Evolutionary conservation across 2,113 vertebrate species (phyloP).

Genomic region (Corythornis madagascariensis): DNA sequence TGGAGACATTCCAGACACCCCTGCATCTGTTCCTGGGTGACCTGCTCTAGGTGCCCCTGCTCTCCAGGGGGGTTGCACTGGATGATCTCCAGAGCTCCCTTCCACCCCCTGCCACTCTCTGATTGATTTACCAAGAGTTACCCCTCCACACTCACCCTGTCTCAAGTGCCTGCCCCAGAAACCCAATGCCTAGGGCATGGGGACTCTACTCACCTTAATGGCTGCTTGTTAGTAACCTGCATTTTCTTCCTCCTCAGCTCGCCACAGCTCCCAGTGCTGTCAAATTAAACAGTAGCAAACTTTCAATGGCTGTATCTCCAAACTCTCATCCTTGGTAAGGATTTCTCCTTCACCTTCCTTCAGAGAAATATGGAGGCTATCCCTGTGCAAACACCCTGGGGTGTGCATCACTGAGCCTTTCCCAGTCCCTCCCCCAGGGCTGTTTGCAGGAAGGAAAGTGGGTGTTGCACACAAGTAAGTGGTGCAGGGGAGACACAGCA

Average conservation of each 20-base stretch:
- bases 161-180: background rate
- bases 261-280: background rate
- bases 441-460: background rate
- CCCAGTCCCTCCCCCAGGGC: background rate
- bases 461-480: background rate
- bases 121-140: background rate
- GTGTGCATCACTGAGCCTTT: background rate
- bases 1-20: too few species aligned
- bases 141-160: rapidly evolving
- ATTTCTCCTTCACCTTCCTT: too few species aligned
- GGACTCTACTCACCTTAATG: background rate
- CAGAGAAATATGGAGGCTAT: background rate
- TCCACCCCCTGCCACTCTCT: too few species aligned
- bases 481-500: background rate
- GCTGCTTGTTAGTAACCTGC: background rate
- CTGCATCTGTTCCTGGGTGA: too few species aligned
- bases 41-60: too few species aligned
- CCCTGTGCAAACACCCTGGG: background rate
- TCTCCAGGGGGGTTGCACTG: too few species aligned
- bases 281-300: background rate
- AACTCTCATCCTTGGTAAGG: too few species aligned
- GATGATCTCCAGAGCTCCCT: too few species aligned
- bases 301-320: background rate
- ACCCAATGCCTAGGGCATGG: background rate
- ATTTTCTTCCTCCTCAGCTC: background rate